Evolutionary conservation across 2,888 invertebrate species (phyloP).

Genomic region (Thalpophila matura): DNA sequence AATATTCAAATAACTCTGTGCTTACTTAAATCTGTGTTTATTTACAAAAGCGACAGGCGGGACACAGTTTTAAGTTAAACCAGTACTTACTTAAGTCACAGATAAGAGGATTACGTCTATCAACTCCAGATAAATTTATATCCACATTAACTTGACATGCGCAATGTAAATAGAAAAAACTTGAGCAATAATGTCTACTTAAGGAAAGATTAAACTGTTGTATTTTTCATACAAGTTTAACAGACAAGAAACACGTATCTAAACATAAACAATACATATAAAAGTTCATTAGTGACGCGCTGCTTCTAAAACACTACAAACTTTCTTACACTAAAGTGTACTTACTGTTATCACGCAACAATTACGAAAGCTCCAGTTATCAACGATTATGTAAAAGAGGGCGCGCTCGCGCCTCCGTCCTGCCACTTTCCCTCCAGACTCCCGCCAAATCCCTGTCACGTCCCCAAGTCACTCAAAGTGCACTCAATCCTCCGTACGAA

Average conservation of each 20-base stretch:
- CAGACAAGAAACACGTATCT: background rate
- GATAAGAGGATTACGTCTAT: conserved; percentile 65
- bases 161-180: conserved; percentile 58
- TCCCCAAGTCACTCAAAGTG: conserved; percentile 69
- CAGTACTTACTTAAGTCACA: conserved; percentile 38
- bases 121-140: conserved; percentile 58
- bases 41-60: conserved; percentile 46
- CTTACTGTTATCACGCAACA: conserved; percentile 88
- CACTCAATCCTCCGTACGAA: conserved; percentile 70
- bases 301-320: conserved; percentile 19
- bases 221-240: conserved; percentile 5
- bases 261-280: conserved; percentile 29
- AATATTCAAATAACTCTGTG: conserved; percentile 53
- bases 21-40: conserved; percentile 41
- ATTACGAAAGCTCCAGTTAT: conserved; percentile 85
- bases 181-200: conserved; percentile 31
- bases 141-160: conserved; percentile 62
- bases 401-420: conserved; percentile 71
- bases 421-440: conserved; percentile 78
- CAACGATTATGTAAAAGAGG: conserved; percentile 81
- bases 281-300: background rate
- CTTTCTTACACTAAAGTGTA: conserved; percentile 68
- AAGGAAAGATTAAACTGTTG: conserved; percentile 28
- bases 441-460: conserved; percentile 76
- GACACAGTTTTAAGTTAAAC: conserved; percentile 48